A percentile compares a stretch with the other conserved stretches of the same genome.
These are phyloP conservation scores for Himalopsyche japonica DNA, from an alignment of 2,888 invertebrate species.

Conservation along the genomic window DNA sequence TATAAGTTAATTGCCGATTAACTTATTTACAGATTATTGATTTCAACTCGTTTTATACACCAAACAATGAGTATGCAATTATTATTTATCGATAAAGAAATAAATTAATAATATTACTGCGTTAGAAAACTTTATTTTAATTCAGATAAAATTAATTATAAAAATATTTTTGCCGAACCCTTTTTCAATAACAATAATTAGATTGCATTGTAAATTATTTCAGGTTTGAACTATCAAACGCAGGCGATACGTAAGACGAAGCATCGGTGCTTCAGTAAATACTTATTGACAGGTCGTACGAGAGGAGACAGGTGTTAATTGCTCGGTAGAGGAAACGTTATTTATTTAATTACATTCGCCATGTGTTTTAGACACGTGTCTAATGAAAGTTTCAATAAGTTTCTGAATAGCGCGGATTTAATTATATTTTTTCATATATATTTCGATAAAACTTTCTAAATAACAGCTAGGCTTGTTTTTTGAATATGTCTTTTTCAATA, in stretches of 20 bases:
- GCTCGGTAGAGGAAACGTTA: constrained; percentile 13
- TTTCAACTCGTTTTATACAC: no score
- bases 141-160: no score
- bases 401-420: background rate
- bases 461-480: background rate
- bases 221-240: background rate
- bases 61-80: no score
- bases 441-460: background rate
- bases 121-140: no score
- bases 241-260: background rate
- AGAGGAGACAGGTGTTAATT: constrained; percentile 35
- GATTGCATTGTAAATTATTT: background rate
- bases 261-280: background rate
- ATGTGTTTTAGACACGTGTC: constrained; percentile 18
- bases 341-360: constrained; percentile 31
- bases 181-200: no score
- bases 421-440: background rate
- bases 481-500: no score
- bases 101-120: no score
- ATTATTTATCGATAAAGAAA: no score
- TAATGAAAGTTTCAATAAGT: background rate
- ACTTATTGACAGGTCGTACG: constrained; percentile 30
- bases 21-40: no score
- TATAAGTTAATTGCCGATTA: no score
- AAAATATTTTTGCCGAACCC: no score